Evolutionary conservation across 2,797 vertebrate genomes (phyloP).

Genomic region (Gambusia yucatana): DNA sequence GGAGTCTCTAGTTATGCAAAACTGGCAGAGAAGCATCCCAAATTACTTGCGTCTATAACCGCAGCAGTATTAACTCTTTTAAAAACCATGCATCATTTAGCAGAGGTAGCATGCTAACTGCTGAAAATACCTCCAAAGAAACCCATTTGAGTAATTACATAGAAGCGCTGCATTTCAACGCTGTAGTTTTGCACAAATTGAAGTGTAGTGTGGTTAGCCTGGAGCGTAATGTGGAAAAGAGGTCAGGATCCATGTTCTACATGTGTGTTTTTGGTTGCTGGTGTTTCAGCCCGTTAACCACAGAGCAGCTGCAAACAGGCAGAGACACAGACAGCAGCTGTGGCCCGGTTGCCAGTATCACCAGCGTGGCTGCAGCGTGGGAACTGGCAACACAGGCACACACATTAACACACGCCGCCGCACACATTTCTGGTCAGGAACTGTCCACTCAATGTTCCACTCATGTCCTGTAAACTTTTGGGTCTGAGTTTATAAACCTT

Average conservation of each 20-base stretch:
- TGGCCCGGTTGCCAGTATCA: slow-evolving; percentile 69
- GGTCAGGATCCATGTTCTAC: slow-evolving; percentile 7
- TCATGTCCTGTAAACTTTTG: slow-evolving; percentile 37
- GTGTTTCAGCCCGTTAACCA: slow-evolving; percentile 28
- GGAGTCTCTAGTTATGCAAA: not conserved
- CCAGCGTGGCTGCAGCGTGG: slow-evolving; percentile 70
- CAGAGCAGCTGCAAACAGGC: slow-evolving; percentile 59
- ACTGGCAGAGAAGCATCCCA: not conserved
- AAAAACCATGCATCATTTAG: not conserved
- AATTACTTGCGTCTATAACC: not conserved
- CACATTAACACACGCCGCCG: slow-evolving; percentile 16
- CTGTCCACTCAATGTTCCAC: slow-evolving; percentile 36
- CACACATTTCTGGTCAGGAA: slow-evolving; percentile 10
- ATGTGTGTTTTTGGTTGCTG: slow-evolving; percentile 47
- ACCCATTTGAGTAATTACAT: slow-evolving; percentile 4
- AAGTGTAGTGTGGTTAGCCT: slow-evolving; percentile 5
- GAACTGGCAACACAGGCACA: slow-evolving; percentile 58
- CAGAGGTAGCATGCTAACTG: not conserved
- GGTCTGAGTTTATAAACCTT: not conserved
- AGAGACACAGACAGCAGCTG: slow-evolving; percentile 66
- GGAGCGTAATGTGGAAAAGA: slow-evolving; percentile 15
- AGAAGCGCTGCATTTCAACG: not conserved
- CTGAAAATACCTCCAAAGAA: slow-evolving; percentile 3
- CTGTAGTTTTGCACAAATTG: slow-evolving; percentile 36
- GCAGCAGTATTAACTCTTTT: not conserved